Base-by-base conservation (phyloP, 2,113 vertebrate species). In the Micronycteris hirsuta region DNA sequence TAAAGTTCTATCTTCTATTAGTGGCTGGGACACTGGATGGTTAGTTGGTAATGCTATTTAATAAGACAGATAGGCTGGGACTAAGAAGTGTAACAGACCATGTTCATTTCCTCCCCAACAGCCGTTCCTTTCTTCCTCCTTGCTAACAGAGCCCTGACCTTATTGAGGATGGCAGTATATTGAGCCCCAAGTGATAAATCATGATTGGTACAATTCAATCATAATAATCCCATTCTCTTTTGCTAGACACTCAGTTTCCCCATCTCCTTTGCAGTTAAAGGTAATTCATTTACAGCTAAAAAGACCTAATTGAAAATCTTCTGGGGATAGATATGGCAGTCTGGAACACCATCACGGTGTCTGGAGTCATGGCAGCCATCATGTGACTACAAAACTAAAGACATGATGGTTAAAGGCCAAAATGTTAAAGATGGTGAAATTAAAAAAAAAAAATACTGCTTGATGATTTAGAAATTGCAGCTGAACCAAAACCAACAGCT, bases 181-280 rank as follows among this genome's bases (percentile, higher is more conserved):
- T 56, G 63, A 96, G 91, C 45, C 71, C 33, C 19, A 71, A 89
- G 84, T 71, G 58, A 81, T 81, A 81, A 95, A 80, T 96, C 84
- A 92, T 73, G 78, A 80, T 67, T 85, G 43, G 31, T 85, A 8
- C 91, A 84, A 95, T 93, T 93, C 86, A 83, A 10, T 93, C 93
- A 70, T 87, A 94, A 94, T 77, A 95, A 86, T 90, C 26, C 52
- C 71, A 49, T 95, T 93, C 88, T 43, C 28, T 89, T 92, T 86
- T 88, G 49, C 84, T 91, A 86, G 61, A 36, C 67, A 87, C 65
- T 95, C 94, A 90, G 87, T 90, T 95, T 78, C 38, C 61, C 85
- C 45, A 73, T 96, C 81, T 96, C 77, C 52, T 89, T 77, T 88
- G 84, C 71, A 81, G 70, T 61, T 41, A 63, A 56, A 41, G 24